Percentiles rank a stretch among this genome's conserved stretches.
phyloP scores from a whole-genome alignment of 2,797 vertebrate genomes.

The Falco novaeseelandiae region DNA sequence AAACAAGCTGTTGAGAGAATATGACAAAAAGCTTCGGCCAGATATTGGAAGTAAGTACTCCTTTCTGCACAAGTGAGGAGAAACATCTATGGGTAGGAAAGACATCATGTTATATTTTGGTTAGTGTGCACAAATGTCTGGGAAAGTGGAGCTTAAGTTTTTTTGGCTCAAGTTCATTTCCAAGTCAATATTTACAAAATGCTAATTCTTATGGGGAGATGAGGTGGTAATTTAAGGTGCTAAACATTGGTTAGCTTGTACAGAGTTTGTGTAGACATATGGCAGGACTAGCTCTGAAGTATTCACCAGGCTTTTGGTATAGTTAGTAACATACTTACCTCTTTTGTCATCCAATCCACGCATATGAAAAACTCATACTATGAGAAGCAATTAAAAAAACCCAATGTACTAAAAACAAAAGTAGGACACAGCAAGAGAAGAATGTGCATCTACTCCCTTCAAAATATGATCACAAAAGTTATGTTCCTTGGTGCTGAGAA shows the following conservation, averaged over 20 bases:
- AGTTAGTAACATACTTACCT: background rate
- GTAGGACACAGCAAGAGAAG: background rate
- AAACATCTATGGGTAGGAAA: background rate
- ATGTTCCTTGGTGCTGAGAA: background rate
- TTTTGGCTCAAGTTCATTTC: background rate
- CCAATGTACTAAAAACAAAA: background rate
- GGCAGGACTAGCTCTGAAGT: background rate
- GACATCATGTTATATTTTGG: background rate
- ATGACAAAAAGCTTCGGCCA: conserved; percentile 93
- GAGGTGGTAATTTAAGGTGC: background rate
- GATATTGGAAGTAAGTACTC: conserved; percentile 91
- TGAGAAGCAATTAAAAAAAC: background rate
- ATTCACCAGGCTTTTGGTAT: background rate
- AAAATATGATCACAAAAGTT: background rate
- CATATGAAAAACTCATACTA: background rate
- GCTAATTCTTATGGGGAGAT: background rate
- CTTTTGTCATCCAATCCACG: background rate
- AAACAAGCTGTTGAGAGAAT: conserved; percentile 91
- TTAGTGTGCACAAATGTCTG: background rate
- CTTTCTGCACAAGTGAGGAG: background rate
- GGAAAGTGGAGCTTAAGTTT: background rate
- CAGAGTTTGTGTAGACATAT: background rate
- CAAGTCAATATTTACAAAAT: background rate
- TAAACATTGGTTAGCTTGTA: background rate
- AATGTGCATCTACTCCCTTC: background rate